phyloP scores from a whole-genome alignment of 2,113 vertebrate genomes.

The Ailuropoda melanoleuca region DNA sequence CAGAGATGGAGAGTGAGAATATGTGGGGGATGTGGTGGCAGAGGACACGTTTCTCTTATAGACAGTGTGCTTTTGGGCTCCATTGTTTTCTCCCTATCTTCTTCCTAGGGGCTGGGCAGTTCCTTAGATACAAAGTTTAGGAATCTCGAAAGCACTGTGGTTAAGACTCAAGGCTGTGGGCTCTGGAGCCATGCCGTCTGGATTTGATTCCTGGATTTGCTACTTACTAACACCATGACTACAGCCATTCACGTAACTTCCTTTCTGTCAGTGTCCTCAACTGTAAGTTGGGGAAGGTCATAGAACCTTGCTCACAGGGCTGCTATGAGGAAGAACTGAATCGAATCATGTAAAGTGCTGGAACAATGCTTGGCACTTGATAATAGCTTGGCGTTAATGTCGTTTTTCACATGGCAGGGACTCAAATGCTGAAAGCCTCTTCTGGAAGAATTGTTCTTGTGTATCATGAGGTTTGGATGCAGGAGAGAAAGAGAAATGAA shows the following conservation, averaged over 20 bases:
- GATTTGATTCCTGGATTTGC: not conserved
- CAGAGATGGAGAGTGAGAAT: not conserved
- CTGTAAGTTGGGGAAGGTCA: not conserved
- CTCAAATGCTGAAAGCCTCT: not conserved
- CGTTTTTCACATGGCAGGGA: not conserved
- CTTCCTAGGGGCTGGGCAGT: not conserved
- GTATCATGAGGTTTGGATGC: not conserved
- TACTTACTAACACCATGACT: not conserved
- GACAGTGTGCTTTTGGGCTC: not conserved
- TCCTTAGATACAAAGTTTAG: not conserved
- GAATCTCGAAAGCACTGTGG: not conserved
- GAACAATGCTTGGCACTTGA: not conserved
- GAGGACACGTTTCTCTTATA: not conserved
- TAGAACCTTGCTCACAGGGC: not conserved
- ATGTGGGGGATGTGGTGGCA: not conserved
- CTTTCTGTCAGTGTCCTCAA: not conserved
- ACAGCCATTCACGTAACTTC: not conserved
- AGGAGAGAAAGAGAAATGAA: conserved; percentile 30
- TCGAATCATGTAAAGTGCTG: not conserved
- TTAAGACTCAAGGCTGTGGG: not conserved
- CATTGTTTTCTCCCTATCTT: not conserved
- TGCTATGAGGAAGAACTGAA: not conserved
- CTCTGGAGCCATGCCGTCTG: not conserved
- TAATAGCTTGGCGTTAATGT: not conserved
- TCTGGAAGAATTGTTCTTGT: not conserved